Evolutionary conservation across 2,113 vertebrate species (phyloP), one percentile per base, ranked within the genome.

Genomic region (Oenanthe melanoleuca): DNA sequence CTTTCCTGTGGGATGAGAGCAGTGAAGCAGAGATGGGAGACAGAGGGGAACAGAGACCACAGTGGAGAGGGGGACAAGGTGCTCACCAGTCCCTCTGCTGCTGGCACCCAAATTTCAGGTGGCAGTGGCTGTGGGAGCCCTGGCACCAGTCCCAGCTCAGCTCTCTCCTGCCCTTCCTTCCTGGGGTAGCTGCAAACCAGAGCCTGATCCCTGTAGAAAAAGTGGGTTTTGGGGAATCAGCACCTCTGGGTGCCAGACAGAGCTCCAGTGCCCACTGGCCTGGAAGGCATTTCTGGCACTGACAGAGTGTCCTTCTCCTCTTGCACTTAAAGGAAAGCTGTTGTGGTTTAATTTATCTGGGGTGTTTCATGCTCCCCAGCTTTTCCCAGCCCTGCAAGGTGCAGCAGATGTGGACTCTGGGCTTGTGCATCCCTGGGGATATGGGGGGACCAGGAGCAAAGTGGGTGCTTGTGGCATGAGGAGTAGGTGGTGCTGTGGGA

Each of bases 391-490:
- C n/a, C 50, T 83, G 37, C 14, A 37, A 33, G 52, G 18, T 3
- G 3, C 34, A 55, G 60, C 28, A 23, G 77, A 18, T 5, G 14
- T 9, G 31, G 44, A 61, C 29, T 71, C 26, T 33, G 38, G 33
- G 44, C n/a, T 75, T 66, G 22, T 8, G 26, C 80, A 37, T 57
- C 47, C 14, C 60, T 8, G 26, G n/a, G 49, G 29, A 8, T 23
- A 4, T 0, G 7, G 75, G 33, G 61, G 70, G 64, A 15, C 13
- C 0, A 1, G 56, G 47, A 65, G 16, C 21, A 47, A 57, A 56
- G 69, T 0, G 5, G 17, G 12, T 50, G 56, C 34, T 53, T 13
- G 18, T 61, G 75, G 49, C 42, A 57, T 0, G 1, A 37, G 55
- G 24, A 65, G 63, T 24, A 13, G 40, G n/a, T 2, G 20, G 33